These are phyloP conservation scores for Chaenocephalus aceratus DNA, from an alignment of 2,113 vertebrate species.

Conservation along the genomic window DNA sequence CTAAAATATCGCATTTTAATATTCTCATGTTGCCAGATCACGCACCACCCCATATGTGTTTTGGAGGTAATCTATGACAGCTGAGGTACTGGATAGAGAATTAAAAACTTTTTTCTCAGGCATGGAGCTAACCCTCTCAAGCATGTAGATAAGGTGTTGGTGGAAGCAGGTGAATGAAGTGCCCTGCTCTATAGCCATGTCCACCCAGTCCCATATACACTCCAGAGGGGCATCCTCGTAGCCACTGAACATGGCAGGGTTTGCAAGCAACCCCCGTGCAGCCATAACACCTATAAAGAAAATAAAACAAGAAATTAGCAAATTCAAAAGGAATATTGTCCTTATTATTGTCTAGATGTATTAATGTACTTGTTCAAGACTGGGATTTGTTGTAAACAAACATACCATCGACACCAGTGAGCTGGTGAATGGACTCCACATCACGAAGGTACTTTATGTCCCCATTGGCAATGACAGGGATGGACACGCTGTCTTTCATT, in stretches of 20 bases:
- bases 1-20: not conserved
- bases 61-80: constrained; percentile 93
- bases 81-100: constrained; percentile 93
- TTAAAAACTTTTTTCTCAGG: constrained; percentile 96
- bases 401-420: constrained; percentile 93
- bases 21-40: constrained; percentile 29
- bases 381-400: constrained; percentile 1
- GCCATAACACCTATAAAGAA: constrained; percentile 90
- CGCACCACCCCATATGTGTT: constrained; percentile 84
- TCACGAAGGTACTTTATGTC: constrained; percentile 92
- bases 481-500: constrained; percentile 91
- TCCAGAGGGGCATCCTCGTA: constrained; percentile 92
- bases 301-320: not conserved
- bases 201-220: constrained; percentile 97
- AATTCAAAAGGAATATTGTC: not conserved
- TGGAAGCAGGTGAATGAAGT: constrained; percentile 96
- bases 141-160: constrained; percentile 98
- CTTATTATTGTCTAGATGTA: not conserved
- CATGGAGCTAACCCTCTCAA: constrained; percentile 94
- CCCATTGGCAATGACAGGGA: constrained; percentile 95
- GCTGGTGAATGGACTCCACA: constrained; percentile 86
- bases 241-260: constrained; percentile 96
- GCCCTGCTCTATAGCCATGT: constrained; percentile 91
- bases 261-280: constrained; percentile 93
- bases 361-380: not conserved